Conservation (phyloP, 2,888 invertebrate species). For the Parelbella ahira region DNA sequence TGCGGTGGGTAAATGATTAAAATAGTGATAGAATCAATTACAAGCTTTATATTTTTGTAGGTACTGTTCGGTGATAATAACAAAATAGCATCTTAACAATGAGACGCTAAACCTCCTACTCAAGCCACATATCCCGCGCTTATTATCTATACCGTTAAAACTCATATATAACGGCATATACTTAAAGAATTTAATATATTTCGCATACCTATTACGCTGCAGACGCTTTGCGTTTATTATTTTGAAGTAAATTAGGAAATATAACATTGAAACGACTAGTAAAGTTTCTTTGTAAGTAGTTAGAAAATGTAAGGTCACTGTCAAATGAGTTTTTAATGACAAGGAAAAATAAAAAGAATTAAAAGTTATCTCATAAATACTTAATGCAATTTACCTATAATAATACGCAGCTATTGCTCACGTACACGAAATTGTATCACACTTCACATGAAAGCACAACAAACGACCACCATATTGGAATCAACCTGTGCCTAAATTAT, state of each 20-base stretch:
- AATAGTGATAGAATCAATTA: background rate
- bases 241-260: background rate
- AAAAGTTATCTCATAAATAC: background rate
- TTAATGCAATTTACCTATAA: conserved; percentile 10
- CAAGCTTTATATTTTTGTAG: too few species aligned
- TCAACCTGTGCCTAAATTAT: conserved; percentile 49
- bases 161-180: conserved; percentile 2
- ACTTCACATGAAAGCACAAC: conserved; percentile 74
- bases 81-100: background rate
- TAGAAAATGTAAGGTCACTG: conserved; percentile 36
- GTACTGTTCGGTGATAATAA: too few species aligned
- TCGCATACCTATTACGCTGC: too few species aligned
- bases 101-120: conserved; percentile 51
- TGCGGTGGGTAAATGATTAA: conserved; percentile 6
- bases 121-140: conserved; percentile 70
- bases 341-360: background rate
- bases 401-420: conserved; percentile 8
- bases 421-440: conserved; percentile 30
- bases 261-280: background rate
- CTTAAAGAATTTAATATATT: too few species aligned
- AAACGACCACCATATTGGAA: conserved; percentile 81
- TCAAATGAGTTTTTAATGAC: conserved; percentile 6
- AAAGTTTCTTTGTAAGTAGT: too few species aligned
- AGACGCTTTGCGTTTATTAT: conserved; percentile 7
- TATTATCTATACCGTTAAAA: conserved; percentile 39